A percentile compares a stretch with the other conserved stretches of the same genome.
Evolutionary conservation across 1,140 invertebrate genomes (phyloP).

Genomic region (Leguminivora glycinivorella): DNA sequence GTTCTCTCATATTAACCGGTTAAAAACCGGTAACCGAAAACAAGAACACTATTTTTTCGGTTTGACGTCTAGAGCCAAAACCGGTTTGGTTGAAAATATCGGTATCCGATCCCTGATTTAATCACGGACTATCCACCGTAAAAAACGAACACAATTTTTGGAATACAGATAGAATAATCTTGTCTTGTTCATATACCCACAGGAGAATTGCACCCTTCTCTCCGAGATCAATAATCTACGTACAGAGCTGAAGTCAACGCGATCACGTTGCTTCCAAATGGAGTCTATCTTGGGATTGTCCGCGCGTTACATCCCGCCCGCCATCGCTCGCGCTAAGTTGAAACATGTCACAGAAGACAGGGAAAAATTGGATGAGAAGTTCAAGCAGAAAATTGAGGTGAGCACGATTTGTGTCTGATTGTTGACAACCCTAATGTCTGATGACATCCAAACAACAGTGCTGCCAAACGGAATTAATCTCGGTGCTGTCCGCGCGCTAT

Average conservation of each 20-base stretch:
- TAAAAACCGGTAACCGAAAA: too few species aligned
- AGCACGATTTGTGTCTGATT: neutral
- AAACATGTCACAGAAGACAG: conserved; percentile 81
- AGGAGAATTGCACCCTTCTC: conserved; percentile 88
- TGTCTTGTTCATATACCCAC: conserved; percentile 28
- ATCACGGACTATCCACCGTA: too few species aligned
- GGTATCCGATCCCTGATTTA: too few species aligned
- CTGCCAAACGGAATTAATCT: too few species aligned
- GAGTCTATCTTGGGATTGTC: conserved; percentile 84
- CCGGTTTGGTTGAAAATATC: too few species aligned
- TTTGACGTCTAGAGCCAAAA: too few species aligned
- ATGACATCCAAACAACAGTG: too few species aligned
- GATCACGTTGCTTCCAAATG: conserved; percentile 83
- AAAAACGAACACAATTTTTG: too few species aligned
- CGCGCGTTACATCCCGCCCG: conserved; percentile 77
- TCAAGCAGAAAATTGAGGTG: conserved; percentile 80
- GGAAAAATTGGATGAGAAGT: conserved; percentile 82
- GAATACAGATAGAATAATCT: too few species aligned
- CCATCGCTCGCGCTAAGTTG: conserved; percentile 80
- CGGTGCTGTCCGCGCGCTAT: too few species aligned
- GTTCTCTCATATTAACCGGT: too few species aligned
- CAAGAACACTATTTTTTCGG: too few species aligned
- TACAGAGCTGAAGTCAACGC: conserved; percentile 83
- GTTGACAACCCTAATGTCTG: neutral
- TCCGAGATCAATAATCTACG: conserved; percentile 87